These are phyloP conservation scores for Tetranychus truncatus DNA, from an alignment of 2,888 invertebrate genomes.

Conservation along the genomic window DNA sequence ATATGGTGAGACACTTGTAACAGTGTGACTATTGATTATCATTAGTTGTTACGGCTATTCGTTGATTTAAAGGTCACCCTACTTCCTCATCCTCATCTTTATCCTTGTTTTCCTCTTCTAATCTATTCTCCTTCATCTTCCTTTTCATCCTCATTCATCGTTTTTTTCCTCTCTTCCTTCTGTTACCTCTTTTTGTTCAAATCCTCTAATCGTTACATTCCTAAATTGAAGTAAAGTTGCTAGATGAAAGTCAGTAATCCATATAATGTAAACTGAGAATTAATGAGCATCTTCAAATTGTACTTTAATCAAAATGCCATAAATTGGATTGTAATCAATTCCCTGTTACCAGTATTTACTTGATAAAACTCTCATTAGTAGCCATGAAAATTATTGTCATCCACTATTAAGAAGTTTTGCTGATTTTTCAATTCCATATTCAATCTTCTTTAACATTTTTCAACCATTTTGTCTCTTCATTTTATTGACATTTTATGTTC, in stretches of 20 bases:
- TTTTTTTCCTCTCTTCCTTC: neutral
- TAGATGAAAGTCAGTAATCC: no score
- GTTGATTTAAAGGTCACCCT: neutral
- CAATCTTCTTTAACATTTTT: no score
- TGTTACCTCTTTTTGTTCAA: neutral
- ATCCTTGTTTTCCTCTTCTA: conserved; percentile 5
- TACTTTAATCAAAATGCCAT: no score
- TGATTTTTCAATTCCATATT: no score
- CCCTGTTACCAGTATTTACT: no score
- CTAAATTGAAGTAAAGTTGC: no score
- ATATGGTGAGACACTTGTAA: conserved; percentile 1
- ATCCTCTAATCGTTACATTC: neutral
- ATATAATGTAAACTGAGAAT: no score
- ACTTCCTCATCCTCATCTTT: neutral
- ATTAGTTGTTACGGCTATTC: neutral
- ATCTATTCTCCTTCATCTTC: neutral
- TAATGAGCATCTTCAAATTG: no score
- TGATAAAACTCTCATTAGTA: neutral
- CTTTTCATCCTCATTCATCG: neutral
- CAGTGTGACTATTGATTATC: neutral
- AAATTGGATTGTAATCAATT: no score
- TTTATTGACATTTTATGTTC: no score
- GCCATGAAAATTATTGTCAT: neutral
- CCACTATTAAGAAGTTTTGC: no score
- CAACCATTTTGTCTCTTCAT: no score